phyloP scores from a whole-genome alignment of 1,140 invertebrate species.

The Octopus bimaculoides region DNA sequence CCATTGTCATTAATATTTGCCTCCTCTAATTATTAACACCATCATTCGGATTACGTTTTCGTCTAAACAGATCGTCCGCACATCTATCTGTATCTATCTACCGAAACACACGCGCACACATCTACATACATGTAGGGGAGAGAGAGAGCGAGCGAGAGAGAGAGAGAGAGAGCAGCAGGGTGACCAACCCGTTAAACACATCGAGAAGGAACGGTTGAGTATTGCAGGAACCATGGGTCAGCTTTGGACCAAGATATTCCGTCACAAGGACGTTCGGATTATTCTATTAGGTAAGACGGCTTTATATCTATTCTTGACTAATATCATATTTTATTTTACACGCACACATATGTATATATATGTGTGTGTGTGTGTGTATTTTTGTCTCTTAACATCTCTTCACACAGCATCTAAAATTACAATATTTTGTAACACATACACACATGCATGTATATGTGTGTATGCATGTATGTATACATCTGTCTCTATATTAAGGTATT shows the following conservation, averaged over 20 bases:
- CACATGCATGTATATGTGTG: neutral
- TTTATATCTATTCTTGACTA: no score
- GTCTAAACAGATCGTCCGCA: no score
- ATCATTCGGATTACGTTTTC: no score
- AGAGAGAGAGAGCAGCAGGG: no score
- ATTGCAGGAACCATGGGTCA: slow-evolving; percentile 26
- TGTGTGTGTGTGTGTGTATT: neutral
- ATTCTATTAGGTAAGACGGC: slow-evolving; percentile 26
- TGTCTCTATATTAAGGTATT: neutral
- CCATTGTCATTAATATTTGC: no score
- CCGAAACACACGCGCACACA: no score
- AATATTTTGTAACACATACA: neutral
- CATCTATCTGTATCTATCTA: no score
- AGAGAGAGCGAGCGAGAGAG: no score
- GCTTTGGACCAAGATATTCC: slow-evolving; percentile 31
- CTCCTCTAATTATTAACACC: no score
- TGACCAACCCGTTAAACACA: no score
- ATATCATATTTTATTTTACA: no score
- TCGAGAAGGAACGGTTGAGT: neutral
- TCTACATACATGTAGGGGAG: no score
- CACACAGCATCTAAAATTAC: neutral
- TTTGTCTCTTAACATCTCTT: neutral
- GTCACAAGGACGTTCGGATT: slow-evolving; percentile 29
- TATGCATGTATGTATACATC: neutral
- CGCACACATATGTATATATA: neutral